Base-by-base conservation (phyloP, 2,888 invertebrate species). In the Gonocerus acuteangulatus region DNA sequence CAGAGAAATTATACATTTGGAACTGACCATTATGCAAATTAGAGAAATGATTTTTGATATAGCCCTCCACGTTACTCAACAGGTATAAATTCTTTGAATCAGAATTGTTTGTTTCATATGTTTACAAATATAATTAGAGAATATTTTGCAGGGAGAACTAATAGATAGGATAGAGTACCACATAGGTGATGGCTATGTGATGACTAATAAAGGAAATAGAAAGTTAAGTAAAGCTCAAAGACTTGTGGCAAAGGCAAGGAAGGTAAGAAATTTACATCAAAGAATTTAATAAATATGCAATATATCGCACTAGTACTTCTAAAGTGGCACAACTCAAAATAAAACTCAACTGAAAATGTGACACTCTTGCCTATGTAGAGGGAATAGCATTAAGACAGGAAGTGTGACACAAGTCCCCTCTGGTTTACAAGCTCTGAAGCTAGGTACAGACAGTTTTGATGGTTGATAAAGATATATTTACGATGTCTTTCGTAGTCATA, bases 121-220 rank as follows among this genome's bases (percentile, higher is more conserved):
- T n/a, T 42, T n/a, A 42, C 15, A 42, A 9, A n/a, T 15, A n/a
- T 42, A 42, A 42, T 15, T n/a, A n/a, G n/a, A n/a, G n/a, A 49
- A 18, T 13, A 32, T 13, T 49, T 15, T 60, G 21, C 39, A 67
- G 67, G 67, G 66, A 4, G 67, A 67, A 36, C 60, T 66, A 39
- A 63, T 67, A 6, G 66, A 67, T 42, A 65, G 58, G 22, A 67
- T 67, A 45, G 67, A 67, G 22, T 64, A 64, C 47, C 65, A 67
- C 52, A 63, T 67, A 9, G 63, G 62, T n/a, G 58, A 65, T 19
- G 67, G 67, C 1, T 54, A 56, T 2, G 45, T 15, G n/a, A 21
- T 63, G 44, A 65, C 67, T 4, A 19, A 63, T 22, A 48, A 62
- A 45, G 66, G 65, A 16, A 58, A 64, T 32, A 48, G 47, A 16